Evolutionary conservation across 2,797 vertebrate species (phyloP).

Genomic region (Odontamblyopus lacepedii): DNA sequence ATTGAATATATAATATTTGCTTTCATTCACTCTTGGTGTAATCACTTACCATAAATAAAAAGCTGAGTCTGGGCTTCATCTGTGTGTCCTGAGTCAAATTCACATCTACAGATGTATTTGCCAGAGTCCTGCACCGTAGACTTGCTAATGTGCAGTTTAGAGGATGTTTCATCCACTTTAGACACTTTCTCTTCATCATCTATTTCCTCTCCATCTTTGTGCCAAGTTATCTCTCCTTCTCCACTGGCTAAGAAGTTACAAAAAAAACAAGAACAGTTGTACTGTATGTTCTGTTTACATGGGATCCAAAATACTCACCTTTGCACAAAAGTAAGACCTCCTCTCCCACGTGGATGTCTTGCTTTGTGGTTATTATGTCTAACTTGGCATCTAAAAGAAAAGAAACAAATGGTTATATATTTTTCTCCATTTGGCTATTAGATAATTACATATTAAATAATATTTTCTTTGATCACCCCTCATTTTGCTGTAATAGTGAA

Average conservation of each 20-base stretch:
- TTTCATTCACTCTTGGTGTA: background rate
- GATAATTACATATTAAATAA: background rate
- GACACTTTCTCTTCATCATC: constrained; percentile 30
- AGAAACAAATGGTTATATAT: background rate
- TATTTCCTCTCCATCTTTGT: constrained; percentile 54
- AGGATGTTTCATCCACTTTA: constrained; percentile 56
- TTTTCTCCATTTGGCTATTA: background rate
- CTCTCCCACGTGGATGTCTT: constrained; percentile 59
- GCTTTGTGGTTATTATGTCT: constrained; percentile 44
- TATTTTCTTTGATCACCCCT: background rate
- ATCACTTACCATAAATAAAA: constrained; percentile 67
- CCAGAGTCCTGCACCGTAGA: constrained; percentile 55
- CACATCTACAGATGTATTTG: constrained; percentile 59
- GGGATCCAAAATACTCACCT: constrained; percentile 58
- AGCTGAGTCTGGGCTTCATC: background rate
- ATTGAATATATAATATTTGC: background rate
- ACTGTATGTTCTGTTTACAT: background rate
- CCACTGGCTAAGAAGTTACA: constrained; percentile 40
- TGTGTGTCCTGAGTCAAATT: background rate
- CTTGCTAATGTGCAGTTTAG: constrained; percentile 49
- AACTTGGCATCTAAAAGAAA: constrained; percentile 60
- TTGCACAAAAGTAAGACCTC: constrained; percentile 70
- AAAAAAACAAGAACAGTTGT: background rate
- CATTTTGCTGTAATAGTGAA: background rate
- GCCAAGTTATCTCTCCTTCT: constrained; percentile 68